Conservation (phyloP, 2,888 invertebrate genomes). For the Malacosoma neustria region DNA sequence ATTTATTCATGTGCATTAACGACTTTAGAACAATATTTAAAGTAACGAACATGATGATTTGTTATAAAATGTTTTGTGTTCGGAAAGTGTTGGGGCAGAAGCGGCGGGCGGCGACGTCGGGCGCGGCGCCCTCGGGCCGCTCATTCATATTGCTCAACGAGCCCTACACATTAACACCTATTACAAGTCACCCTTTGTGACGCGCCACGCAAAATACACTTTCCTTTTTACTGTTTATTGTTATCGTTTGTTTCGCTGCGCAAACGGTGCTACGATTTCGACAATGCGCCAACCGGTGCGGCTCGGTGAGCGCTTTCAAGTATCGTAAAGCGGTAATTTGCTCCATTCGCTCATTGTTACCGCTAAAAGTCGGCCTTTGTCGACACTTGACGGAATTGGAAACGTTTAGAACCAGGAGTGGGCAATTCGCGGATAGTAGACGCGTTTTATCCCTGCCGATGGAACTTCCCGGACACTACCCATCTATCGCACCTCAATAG, state of each 20-base stretch:
- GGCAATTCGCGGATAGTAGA: slow-evolving; percentile 63
- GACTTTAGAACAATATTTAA: too few relatives aligned
- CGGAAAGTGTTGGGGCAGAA: slow-evolving; percentile 18
- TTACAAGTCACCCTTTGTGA: slow-evolving; percentile 49
- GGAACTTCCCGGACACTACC: slow-evolving; percentile 8
- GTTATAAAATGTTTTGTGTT: slow-evolving; percentile 42
- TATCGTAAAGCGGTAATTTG: slow-evolving; percentile 69
- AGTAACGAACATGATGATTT: slow-evolving; percentile 57
- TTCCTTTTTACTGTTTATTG: slow-evolving; percentile 72
- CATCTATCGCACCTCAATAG: slow-evolving; percentile 19
- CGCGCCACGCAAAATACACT: slow-evolving; percentile 61
- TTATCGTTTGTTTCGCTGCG: slow-evolving; percentile 68
- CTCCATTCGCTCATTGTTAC: slow-evolving; percentile 66
- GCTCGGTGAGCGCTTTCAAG: slow-evolving; percentile 64
- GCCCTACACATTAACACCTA: slow-evolving; percentile 66
- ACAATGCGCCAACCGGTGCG: slow-evolving; percentile 57
- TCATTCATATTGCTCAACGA: slow-evolving; percentile 56
- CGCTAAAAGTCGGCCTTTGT: slow-evolving; percentile 70
- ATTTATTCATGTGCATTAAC: too few relatives aligned
- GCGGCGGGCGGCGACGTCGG: slow-evolving; percentile 21
- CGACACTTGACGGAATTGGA: slow-evolving; percentile 67
- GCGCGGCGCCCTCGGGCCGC: slow-evolving; percentile 21
- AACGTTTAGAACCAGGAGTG: slow-evolving; percentile 67
- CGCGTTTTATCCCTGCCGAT: slow-evolving; percentile 33
- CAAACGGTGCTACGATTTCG: slow-evolving; percentile 52